Conservation (phyloP, 1,140 invertebrate species). For the Hycleus cichorii region DNA sequence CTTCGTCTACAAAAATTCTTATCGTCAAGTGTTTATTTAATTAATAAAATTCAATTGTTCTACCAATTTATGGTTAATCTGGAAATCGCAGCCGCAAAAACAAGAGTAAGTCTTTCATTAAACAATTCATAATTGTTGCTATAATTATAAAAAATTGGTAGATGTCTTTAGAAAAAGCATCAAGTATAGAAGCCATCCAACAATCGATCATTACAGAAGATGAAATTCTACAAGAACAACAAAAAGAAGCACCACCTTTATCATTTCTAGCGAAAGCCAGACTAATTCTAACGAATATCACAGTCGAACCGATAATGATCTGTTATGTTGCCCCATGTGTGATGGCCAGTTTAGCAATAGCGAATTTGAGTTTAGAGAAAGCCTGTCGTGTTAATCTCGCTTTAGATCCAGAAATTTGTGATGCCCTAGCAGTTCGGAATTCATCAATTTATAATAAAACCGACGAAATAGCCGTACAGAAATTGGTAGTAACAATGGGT, state of each 20-base stretch:
- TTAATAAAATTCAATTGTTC: no score
- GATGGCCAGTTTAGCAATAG: constrained; percentile 45
- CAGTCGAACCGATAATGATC: constrained; percentile 48
- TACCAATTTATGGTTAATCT: no score
- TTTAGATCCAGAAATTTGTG: constrained; percentile 50
- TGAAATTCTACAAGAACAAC: constrained; percentile 14
- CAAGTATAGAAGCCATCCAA: no score
- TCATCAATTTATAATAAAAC: constrained; percentile 42
- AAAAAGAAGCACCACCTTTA: constrained; percentile 6
- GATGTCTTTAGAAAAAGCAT: constrained; percentile 24
- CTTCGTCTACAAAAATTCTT: no score
- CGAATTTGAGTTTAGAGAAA: constrained; percentile 55
- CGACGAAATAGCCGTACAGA: constrained; percentile 47
- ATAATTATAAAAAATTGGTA: not conserved
- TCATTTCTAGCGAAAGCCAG: constrained; percentile 21
- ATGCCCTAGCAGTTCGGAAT: constrained; percentile 46
- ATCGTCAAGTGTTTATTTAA: no score
- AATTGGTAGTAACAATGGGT: constrained; percentile 49
- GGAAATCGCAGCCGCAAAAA: no score
- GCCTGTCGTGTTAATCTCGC: constrained; percentile 56
- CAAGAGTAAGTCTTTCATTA: not conserved
- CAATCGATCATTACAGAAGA: constrained; percentile 25
- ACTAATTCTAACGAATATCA: constrained; percentile 38
- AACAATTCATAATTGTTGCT: not conserved
- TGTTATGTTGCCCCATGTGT: constrained; percentile 48